A percentile compares a stretch with the other conserved stretches of the same genome.
phyloP scores from a whole-genome alignment of 2,113 vertebrate species.

The Amazona vittata region DNA sequence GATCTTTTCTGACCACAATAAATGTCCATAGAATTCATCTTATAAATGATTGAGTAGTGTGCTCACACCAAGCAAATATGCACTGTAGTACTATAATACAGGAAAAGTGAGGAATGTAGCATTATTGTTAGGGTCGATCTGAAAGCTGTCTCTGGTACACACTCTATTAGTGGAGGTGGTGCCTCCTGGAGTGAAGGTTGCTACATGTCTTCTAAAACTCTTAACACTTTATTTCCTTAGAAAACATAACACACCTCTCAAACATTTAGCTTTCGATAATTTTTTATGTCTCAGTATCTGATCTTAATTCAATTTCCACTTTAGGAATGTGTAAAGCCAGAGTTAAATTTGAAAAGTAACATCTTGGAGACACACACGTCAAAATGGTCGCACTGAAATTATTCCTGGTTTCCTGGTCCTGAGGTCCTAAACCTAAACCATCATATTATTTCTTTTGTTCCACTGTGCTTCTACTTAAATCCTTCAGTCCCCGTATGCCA shows the following conservation, averaged over 20 bases:
- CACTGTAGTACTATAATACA: background rate
- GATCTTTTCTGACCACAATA: background rate
- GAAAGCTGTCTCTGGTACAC: background rate
- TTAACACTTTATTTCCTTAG: background rate
- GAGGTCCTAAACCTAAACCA: background rate
- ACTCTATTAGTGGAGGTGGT: rapidly evolving
- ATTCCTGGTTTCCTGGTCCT: background rate
- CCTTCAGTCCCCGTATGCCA: rapidly evolving
- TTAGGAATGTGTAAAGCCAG: background rate
- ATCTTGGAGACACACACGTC: background rate
- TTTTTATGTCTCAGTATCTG: background rate
- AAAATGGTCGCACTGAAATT: background rate
- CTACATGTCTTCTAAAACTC: background rate
- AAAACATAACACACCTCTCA: background rate
- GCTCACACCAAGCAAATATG: background rate
- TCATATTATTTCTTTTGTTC: background rate
- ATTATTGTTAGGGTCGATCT: background rate
- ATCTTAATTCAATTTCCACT: background rate
- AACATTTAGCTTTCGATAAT: background rate
- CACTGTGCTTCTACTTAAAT: background rate
- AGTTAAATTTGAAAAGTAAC: background rate
- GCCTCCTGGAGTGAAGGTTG: background rate
- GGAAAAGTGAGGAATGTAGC: background rate
- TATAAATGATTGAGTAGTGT: background rate
- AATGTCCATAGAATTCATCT: background rate